These are phyloP conservation scores for Sitobion miscanthi DNA, from an alignment of 1,140 invertebrate species.

Conservation along the genomic window DNA sequence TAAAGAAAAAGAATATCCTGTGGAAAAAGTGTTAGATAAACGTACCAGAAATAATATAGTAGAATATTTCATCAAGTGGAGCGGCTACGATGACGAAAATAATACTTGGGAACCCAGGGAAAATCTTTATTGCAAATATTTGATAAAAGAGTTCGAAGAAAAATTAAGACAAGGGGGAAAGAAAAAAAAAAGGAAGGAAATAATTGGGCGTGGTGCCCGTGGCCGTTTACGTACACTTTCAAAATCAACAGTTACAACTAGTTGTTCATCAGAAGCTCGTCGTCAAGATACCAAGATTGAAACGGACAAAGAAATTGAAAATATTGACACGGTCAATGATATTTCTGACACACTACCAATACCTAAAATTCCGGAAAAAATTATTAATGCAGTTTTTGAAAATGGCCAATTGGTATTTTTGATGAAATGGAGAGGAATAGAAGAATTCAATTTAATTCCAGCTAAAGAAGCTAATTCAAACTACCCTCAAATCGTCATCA, in stretches of 20 bases:
- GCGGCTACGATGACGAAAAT: slow-evolving; percentile 68
- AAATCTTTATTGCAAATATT: slow-evolving; percentile 80
- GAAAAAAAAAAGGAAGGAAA: slow-evolving; percentile 58
- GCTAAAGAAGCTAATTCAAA: too few species aligned
- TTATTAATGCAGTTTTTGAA: too few species aligned
- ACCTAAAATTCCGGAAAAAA: too few species aligned
- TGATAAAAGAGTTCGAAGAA: slow-evolving; percentile 79
- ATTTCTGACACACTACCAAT: too few species aligned
- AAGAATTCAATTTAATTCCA: slow-evolving; percentile 85
- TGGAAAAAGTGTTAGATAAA: slow-evolving; percentile 88
- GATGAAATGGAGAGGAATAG: slow-evolving; percentile 84
- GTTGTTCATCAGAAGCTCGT: neutral
- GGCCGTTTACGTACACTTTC: neutral
- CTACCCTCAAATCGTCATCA: slow-evolving; percentile 94
- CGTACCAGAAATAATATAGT: slow-evolving; percentile 78
- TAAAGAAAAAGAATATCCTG: slow-evolving; percentile 78
- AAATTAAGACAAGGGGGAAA: slow-evolving; percentile 58
- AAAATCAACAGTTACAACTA: neutral
- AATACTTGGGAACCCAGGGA: slow-evolving; percentile 77
- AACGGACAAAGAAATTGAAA: too few species aligned
- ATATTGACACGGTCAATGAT: neutral
- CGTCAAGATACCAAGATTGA: too few species aligned
- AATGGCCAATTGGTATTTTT: slow-evolving; percentile 91
- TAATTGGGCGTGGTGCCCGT: neutral
- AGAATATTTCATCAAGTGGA: slow-evolving; percentile 72